Conservation (phyloP, 53 echinoderm and acorn worm genomes). For the Echinometra lucunter region DNA sequence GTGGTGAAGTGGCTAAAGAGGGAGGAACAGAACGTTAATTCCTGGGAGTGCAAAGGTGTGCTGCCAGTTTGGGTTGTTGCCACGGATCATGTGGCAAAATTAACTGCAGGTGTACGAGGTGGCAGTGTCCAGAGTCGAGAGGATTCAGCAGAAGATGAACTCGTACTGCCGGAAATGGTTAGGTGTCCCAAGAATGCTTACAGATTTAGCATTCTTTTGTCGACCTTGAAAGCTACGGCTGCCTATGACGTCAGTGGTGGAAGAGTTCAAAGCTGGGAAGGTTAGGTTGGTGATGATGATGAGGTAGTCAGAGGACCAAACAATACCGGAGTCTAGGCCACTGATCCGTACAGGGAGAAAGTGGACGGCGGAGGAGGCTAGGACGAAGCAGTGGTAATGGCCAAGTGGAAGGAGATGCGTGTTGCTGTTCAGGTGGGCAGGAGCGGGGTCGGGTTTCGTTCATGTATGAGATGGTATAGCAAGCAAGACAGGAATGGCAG, state of each 20-base stretch:
- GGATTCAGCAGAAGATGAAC: slow-evolving; percentile 45
- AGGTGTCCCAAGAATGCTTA: no score
- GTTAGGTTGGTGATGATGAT: slow-evolving; percentile 57
- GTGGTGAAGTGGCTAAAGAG: slow-evolving; percentile 56
- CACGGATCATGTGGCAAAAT: slow-evolving; percentile 71
- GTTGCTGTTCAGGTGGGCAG: no score
- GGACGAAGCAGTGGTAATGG: no score
- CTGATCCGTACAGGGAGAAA: no score
- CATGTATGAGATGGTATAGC: no score
- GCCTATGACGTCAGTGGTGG: slow-evolving; percentile 58
- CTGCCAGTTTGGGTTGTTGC: slow-evolving; percentile 64
- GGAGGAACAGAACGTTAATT: slow-evolving; percentile 54
- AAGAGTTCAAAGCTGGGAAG: slow-evolving; percentile 63
- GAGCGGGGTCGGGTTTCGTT: no score
- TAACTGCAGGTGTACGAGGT: slow-evolving; percentile 61
- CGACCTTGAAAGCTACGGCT: slow-evolving; percentile 26
- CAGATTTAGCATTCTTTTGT: no score
- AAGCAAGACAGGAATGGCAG: no score
- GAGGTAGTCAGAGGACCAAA: slow-evolving; percentile 42
- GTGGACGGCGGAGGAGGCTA: no score
- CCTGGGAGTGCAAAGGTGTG: slow-evolving; percentile 69
- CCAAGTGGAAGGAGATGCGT: no score
- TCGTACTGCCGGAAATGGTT: background rate
- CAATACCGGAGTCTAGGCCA: no score
- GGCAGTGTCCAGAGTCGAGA: slow-evolving; percentile 30